phyloP scores from a whole-genome alignment of 92 coral and sea anemone genomes.

The Ricordea florida region DNA sequence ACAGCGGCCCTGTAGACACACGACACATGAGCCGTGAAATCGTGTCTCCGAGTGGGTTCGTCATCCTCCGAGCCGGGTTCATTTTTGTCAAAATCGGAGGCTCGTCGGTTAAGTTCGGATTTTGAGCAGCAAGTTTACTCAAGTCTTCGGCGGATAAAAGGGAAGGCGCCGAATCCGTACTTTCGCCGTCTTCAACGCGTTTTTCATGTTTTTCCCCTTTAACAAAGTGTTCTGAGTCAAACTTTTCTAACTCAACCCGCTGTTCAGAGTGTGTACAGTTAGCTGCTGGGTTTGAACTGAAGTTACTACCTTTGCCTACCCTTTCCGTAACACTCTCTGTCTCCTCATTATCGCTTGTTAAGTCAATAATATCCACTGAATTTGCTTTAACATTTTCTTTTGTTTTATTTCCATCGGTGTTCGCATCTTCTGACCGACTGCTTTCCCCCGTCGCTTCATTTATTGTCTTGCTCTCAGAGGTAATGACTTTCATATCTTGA shows the following conservation, averaged over 20 bases:
- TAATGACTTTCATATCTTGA: conserved; percentile 41
- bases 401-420: not conserved
- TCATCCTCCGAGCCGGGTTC: conserved; percentile 56
- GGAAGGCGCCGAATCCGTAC: conserved; percentile 74
- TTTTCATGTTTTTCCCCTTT: conserved; percentile 1
- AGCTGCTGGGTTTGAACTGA: no score
- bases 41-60: conserved; percentile 77
- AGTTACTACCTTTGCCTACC: not conserved
- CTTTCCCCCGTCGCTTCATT: not conserved
- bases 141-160: conserved; percentile 89
- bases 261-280: no score
- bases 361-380: conserved; percentile 26
- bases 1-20: conserved; percentile 32
- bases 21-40: conserved; percentile 79
- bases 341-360: conserved; percentile 64
- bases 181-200: not conserved
- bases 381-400: not conserved
- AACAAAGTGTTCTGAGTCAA: not conserved
- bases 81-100: conserved; percentile 85
- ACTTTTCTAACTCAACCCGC: not conserved
- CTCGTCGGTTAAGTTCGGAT: conserved; percentile 75
- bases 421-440: not conserved
- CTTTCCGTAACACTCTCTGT: not conserved
- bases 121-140: conserved; percentile 84
- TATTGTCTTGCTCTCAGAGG: not conserved